These are phyloP conservation scores for Mungos mungo DNA, from an alignment of 2,113 vertebrate species.

Conservation along the genomic window DNA sequence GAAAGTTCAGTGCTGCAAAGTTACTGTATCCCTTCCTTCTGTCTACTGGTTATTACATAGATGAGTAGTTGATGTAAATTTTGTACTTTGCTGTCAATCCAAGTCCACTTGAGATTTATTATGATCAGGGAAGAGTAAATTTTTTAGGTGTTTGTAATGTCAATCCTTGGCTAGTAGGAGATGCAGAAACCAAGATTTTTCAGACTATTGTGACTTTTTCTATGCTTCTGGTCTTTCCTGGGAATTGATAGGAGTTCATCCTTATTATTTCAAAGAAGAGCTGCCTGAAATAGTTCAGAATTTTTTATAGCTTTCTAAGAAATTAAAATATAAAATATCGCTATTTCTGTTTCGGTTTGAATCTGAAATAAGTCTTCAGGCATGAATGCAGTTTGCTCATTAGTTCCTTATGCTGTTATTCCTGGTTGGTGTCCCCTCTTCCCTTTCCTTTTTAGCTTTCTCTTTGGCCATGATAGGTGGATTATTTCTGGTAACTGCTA, in stretches of 20 bases:
- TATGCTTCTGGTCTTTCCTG: not conserved
- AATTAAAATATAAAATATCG: slow-evolving; percentile 15
- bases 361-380: not conserved
- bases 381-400: slow-evolving; percentile 1
- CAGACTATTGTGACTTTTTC: not conserved
- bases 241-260: not conserved
- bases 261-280: slow-evolving; percentile 32
- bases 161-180: not conserved
- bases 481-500: slow-evolving; percentile 52
- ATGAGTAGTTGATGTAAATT: not conserved
- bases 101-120: not conserved
- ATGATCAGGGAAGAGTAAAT: not conserved
- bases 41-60: not conserved
- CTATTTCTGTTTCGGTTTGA: not conserved
- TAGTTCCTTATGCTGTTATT: not conserved
- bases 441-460: slow-evolving; percentile 64
- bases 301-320: slow-evolving; percentile 21
- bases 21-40: not conserved
- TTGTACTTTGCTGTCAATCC: not conserved
- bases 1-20: not conserved
- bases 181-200: not conserved
- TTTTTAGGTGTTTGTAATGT: not conserved
- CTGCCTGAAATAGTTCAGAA: slow-evolving; percentile 16
- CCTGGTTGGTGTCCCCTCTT: not conserved
- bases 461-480: slow-evolving; percentile 42